A percentile compares a stretch with the other conserved stretches of the same genome.
Evolutionary conservation across 30 jellyfish, hydroid and myxozoan species (phyloP).

Genomic region (Cassiopea andromeda): DNA sequence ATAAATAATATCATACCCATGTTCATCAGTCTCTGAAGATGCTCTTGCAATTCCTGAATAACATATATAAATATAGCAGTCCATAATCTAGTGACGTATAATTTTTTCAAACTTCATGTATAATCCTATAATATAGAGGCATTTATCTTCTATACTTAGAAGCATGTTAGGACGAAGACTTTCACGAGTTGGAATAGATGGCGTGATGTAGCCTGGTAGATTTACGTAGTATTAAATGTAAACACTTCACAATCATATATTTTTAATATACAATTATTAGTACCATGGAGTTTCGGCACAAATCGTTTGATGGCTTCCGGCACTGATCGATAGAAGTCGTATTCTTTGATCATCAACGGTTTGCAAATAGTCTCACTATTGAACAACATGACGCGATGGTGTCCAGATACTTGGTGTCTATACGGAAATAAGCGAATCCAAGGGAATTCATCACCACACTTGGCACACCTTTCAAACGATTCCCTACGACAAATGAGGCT

Average conservation of each 20-base stretch:
- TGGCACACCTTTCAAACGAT: background rate
- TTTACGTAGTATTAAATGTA: too few species aligned
- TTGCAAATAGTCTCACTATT: slow-evolving; percentile 82
- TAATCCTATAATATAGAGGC: too few species aligned
- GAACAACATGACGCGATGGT: slow-evolving; percentile 72
- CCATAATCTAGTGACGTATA: too few species aligned
- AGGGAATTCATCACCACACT: slow-evolving; percentile 25
- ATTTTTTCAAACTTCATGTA: too few species aligned
- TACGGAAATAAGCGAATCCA: slow-evolving; percentile 80
- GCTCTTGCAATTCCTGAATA: slow-evolving; percentile 85
- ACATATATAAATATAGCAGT: too few species aligned
- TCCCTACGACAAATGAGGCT: background rate
- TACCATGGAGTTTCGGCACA: slow-evolving; percentile 80
- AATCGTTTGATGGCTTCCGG: slow-evolving; percentile 74
- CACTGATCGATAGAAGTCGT: slow-evolving; percentile 40
- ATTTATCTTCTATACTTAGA: too few species aligned
- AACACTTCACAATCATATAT: too few species aligned
- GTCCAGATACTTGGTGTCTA: slow-evolving; percentile 91
- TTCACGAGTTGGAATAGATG: too few species aligned
- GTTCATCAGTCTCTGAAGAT: slow-evolving; percentile 52
- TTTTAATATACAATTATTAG: too few species aligned
- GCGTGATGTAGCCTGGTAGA: too few species aligned
- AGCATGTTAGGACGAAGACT: too few species aligned
- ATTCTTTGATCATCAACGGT: slow-evolving; percentile 83
- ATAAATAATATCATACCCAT: slow-evolving; percentile 43